These are phyloP conservation scores for Capreolus pygargus DNA, from an alignment of 2,113 vertebrate species.

Conservation along the genomic window DNA sequence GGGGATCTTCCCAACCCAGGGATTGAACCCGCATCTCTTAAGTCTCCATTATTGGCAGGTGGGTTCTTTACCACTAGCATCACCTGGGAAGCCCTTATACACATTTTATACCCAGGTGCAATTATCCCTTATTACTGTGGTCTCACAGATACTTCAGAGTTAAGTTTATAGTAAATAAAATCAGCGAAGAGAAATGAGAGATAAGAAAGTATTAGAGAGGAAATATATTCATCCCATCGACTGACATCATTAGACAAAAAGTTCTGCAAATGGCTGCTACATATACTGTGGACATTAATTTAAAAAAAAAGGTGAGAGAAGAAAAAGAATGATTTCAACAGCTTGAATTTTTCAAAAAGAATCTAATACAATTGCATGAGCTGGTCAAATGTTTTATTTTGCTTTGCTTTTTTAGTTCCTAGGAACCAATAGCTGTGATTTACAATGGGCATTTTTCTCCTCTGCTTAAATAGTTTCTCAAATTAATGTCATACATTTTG, in stretches of 20 bases:
- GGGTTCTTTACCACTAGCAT: background rate
- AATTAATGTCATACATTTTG: background rate
- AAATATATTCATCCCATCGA: background rate
- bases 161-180: constrained; percentile 9
- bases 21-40: background rate
- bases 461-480: background rate
- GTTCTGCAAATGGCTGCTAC: background rate
- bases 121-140: background rate
- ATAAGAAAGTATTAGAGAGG: background rate
- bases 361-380: background rate
- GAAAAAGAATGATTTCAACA: background rate
- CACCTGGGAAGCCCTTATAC: background rate
- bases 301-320: background rate
- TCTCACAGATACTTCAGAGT: background rate
- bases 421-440: background rate
- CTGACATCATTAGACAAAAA: background rate
- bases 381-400: background rate
- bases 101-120: background rate
- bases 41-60: background rate
- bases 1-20: background rate
- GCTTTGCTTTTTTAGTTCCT: constrained; percentile 4
- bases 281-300: background rate
- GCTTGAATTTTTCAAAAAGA: background rate
- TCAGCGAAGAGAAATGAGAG: background rate
- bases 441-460: background rate